Conservation (phyloP, 2,888 invertebrate genomes). For the Eulithis testata region DNA sequence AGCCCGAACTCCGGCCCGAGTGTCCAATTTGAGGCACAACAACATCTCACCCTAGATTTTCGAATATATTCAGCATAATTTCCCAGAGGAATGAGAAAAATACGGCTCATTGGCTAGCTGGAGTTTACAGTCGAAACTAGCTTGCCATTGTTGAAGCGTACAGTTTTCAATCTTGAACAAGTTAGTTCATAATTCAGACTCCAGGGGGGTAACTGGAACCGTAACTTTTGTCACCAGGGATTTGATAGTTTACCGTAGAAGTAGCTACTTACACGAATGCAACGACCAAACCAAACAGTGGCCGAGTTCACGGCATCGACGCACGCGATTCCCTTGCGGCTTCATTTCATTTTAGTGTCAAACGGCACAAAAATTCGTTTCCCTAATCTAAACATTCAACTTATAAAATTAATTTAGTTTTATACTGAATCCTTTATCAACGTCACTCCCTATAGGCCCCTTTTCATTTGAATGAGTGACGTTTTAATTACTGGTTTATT, state of each 20-base stretch:
- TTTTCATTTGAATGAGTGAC: constrained; percentile 55
- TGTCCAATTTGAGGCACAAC: constrained; percentile 32
- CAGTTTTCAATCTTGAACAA: constrained; percentile 73
- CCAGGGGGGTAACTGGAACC: constrained; percentile 55
- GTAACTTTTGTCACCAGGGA: constrained; percentile 56
- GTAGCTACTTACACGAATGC: constrained; percentile 40
- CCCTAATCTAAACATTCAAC: constrained; percentile 40
- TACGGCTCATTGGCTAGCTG: constrained; percentile 56
- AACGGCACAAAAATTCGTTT: constrained; percentile 37
- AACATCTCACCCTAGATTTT: constrained; percentile 30
- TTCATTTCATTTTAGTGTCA: constrained; percentile 18
- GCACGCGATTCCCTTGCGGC: constrained; percentile 57
- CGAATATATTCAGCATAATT: constrained; percentile 53
- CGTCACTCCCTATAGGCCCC: constrained; percentile 50
- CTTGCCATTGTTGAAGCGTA: constrained; percentile 58
- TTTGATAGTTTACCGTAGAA: constrained; percentile 51
- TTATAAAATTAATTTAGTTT: constrained; percentile 54
- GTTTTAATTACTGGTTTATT: constrained; percentile 59
- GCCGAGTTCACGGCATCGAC: constrained; percentile 32
- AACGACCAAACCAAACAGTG: constrained; percentile 42
- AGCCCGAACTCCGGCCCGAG: constrained; percentile 23
- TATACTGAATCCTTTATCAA: constrained; percentile 56
- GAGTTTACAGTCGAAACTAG: constrained; percentile 44
- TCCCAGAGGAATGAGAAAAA: constrained; percentile 63
- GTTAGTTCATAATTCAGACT: constrained; percentile 70